Base-by-base conservation (phyloP, 2,113 vertebrate genomes). In the Dromaius novaehollandiae region DNA sequence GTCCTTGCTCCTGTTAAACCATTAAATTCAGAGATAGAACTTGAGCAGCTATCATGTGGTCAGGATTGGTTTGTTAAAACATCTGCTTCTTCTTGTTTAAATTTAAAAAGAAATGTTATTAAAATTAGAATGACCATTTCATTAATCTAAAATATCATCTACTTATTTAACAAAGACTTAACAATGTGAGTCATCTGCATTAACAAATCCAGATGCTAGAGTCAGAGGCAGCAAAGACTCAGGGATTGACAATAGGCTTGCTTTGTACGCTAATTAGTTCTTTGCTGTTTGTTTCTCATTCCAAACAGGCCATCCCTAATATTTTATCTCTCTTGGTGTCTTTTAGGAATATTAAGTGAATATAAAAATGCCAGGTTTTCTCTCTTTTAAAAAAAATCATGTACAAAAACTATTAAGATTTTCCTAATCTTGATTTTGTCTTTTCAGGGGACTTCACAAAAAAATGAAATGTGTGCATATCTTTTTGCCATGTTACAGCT, bases 71-170 rank as follows among this genome's bases (percentile, higher is more conserved):
- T 79, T 89, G 50, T 63, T 64, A 68, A 94, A 89, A 82, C 69
- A 91, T 77, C 55, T 80, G 55, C 75, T 95, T 92, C 58, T 94
- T 91, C 91, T 86, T 75, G 56, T 71, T 76, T 76, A 90, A 86
- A 84, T 81, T 90, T 75, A 88, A 91, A 88, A 94, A 91, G 19
- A 71, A 93, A 81, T 75, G n/a, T 69, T 93, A 90, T 95, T 91
- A 94, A 91, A 91, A 94, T 94, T 93, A 88, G 82, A 95, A 81
- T 4, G 7, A 90, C 50, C 16, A 86, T 74, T 91, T 93, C 66
- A 96, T 94, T 96, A 95, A 95, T 88, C n/a, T 38, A 93, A 82
- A 97, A 96, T 94, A 96, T 89, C 50, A 83, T 74, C 76, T 93
- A 90, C 79, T 86, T 95, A 96, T 94, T 96, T 93, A 94, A 91